These are phyloP conservation scores for Knipowitschia caucasica DNA, from an alignment of 2,797 vertebrate genomes.

Conservation along the genomic window DNA sequence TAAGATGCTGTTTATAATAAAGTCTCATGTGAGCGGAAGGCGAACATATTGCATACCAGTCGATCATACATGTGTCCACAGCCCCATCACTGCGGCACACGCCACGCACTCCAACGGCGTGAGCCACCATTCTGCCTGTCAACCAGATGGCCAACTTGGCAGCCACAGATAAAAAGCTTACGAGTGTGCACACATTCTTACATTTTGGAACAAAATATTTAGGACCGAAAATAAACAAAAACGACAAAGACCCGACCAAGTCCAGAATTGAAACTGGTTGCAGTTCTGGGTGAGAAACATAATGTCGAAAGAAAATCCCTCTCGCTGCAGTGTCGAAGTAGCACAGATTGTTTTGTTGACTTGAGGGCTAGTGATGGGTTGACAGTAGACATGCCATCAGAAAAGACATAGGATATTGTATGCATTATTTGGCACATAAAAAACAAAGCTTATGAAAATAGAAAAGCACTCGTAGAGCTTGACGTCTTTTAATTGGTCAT, in stretches of 20 bases:
- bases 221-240: conserved; percentile 9
- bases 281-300: background rate
- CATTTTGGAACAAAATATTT: conserved; percentile 7
- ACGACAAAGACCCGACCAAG: background rate
- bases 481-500: no score
- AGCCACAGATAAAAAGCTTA: conserved; percentile 10
- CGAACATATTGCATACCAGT: conserved; percentile 3
- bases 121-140: conserved; percentile 4
- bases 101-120: conserved; percentile 1
- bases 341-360: conserved; percentile 3
- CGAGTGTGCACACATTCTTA: conserved; percentile 9
- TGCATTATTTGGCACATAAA: no score
- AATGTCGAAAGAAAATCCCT: background rate
- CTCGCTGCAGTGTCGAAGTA: background rate
- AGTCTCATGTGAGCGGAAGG: conserved; percentile 7
- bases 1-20: conserved; percentile 3
- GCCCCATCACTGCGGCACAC: background rate
- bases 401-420: no score
- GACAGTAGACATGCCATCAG: background rate
- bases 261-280: conserved; percentile 2
- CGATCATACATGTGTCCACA: conserved; percentile 8
- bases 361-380: conserved; percentile 1
- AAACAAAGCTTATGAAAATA: no score
- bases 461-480: no score
- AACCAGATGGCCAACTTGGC: conserved; percentile 13